A percentile compares a stretch with the other conserved stretches of the same genome.
Evolutionary conservation across 2,888 invertebrate species (phyloP).

Genomic region (Orthonychiurus folsomi): DNA sequence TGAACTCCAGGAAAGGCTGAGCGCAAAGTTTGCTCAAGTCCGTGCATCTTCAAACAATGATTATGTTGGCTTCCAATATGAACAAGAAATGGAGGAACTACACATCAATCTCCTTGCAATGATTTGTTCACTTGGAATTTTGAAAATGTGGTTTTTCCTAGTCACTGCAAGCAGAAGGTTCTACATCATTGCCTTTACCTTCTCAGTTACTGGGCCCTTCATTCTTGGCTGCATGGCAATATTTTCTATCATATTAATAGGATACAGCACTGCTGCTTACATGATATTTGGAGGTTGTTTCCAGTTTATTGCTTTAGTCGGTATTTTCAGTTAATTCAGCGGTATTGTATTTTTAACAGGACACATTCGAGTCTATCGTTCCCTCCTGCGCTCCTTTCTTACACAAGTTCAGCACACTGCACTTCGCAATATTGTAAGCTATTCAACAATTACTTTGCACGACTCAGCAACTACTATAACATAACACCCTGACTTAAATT

Average conservation of each 20-base stretch:
- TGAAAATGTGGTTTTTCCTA: neutral
- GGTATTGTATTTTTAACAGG: too few species aligned
- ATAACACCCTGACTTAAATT: too few species aligned
- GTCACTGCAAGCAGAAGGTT: neutral
- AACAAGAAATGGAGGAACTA: neutral
- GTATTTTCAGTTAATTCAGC: too few species aligned
- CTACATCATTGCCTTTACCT: neutral
- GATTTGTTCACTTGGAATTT: neutral
- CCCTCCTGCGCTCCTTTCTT: neutral
- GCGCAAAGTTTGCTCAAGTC: neutral
- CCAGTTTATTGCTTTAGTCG: too few species aligned
- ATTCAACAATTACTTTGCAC: too few species aligned
- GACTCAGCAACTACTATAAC: too few species aligned
- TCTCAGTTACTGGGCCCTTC: neutral
- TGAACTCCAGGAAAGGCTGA: neutral
- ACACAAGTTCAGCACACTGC: neutral
- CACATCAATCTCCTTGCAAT: neutral
- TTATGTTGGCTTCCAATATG: neutral
- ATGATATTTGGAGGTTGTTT: neutral
- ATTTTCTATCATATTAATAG: neutral
- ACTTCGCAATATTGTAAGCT: neutral
- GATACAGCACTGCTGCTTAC: neutral
- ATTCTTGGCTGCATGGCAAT: neutral
- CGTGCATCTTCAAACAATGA: neutral
- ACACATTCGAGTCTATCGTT: too few species aligned